Percentiles rank a stretch among this genome's conserved stretches.
These are phyloP conservation scores for Nematolebias whitei DNA, from an alignment of 2,113 vertebrate genomes.

Conservation along the genomic window DNA sequence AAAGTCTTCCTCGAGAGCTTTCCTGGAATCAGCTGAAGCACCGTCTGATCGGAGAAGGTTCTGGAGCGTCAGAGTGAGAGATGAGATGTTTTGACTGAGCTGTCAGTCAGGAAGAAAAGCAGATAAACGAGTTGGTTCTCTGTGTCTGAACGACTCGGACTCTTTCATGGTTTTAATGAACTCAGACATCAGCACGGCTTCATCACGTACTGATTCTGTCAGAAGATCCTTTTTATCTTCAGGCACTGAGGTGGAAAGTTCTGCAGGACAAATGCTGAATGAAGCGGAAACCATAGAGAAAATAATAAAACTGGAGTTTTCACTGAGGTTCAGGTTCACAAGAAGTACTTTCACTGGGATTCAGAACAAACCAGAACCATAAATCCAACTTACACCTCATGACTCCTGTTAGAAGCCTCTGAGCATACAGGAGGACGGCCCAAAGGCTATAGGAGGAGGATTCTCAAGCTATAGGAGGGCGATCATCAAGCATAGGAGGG, in stretches of 20 bases:
- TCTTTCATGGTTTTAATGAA: conserved; percentile 2
- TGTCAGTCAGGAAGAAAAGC: conserved; percentile 19
- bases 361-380: neutral
- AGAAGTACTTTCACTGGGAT: neutral
- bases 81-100: conserved; percentile 30
- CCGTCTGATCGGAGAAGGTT: neutral
- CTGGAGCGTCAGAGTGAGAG: conserved; percentile 42
- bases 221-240: neutral
- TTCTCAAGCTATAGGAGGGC: too few species aligned
- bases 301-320: neutral
- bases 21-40: neutral
- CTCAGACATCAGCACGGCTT: neutral
- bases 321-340: neutral
- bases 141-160: neutral
- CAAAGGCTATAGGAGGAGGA: too few species aligned
- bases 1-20: neutral
- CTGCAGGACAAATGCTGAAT: neutral
- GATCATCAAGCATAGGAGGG: too few species aligned
- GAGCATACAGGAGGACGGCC: too few species aligned
- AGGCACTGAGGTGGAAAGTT: neutral
- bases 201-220: conserved; percentile 12
- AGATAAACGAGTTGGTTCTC: conserved; percentile 35
- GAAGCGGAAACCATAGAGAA: neutral
- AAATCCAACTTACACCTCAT: too few species aligned
- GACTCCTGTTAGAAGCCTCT: too few species aligned